Evolutionary conservation across 2,888 invertebrate genomes (phyloP), one percentile per base, ranked within the genome.

Genomic region (Protophormia terraenovae): DNA sequence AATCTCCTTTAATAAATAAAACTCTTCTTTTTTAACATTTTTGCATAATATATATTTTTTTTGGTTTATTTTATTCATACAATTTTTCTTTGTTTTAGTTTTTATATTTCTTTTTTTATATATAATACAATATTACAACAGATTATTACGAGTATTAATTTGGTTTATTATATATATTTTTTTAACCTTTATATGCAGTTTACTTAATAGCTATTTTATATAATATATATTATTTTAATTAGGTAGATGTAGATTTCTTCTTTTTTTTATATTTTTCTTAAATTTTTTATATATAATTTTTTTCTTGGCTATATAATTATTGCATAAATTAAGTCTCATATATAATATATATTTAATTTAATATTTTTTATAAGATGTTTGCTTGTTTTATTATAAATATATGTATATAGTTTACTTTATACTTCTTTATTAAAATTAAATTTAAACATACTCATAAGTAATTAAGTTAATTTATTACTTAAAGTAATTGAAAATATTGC

Each of bases 311-410:
- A 66, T 72, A 69, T 67, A 73, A 66, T 86, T 84, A 86, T 86
- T 86, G 86, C 86, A 84, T 86, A 86, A 73, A 82, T 84, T 82
- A 86, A 86, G 86, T 86, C 86, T 84, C 84, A 82, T 84, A 83
- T 86, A 83, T 79, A 55, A 35, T 58, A 47, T 75, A 58, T 76
- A 58, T 80, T 53, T 19, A 69, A 66, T 62, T 72, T 16, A 35
- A n/a, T 83, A 35, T 47, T 22, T 19, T 50, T 60, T 62, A 27
- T 76, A 32, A 32, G 10, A 1, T 60, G 35, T 66, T 45, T 64
- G 19, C 47, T 14, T 32, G 6, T 38, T 35, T 53, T 55, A 53
- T 69, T 41, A n/a, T 72, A 45, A 38, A 19, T 77, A 38, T 22
- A 58, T 35, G 35, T 47, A 24, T 67, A 7, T 58, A 22, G 16